Base-by-base conservation (phyloP, 2,888 invertebrate genomes). In the Nemoura dubitans region DNA sequence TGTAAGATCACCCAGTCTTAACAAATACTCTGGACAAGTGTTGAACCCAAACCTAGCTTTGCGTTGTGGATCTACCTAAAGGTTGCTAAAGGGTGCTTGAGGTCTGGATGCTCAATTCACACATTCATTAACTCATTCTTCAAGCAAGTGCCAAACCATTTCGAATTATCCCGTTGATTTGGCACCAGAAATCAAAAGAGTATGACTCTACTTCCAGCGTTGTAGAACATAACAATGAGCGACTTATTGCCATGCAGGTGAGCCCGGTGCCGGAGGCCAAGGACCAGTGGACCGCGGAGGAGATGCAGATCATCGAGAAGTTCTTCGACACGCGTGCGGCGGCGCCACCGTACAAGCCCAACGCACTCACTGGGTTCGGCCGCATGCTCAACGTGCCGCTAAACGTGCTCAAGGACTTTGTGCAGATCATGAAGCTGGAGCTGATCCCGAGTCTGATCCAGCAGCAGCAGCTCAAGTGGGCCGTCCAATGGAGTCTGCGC, bases 301-400 rank as follows among this genome's bases (percentile, higher is more conserved):
- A 98, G 90, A 91, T 98, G 89, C 96, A 96, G 94, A 95, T 97
- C 86, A 94, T 98, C 90, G 98, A 98, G 92, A 96, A 96, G 90
- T 98, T 97, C 93, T 98, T 98, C 92, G 98, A 98, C 91, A 94
- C 95, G 28, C 94, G 97, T 91, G 98, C 97, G 59, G 97, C 96
- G 10, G 95, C 96, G 26, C 96, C 97, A 1, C 98, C 98, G 0
- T 98, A 97, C 92, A 97, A 98, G 90, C 97, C 97, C 0, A 97
- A 97, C 90, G 95, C 97, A 5, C 93, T 98, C 89, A 95, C 95
- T 89, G 97, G 98, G 28, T 98, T 98, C 92, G 95, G 96, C 87
- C 95, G 95, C 87, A 95, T 97, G 91, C 93, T 98, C 90, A 96
- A 96, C 90, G 96, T 97, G 85, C 97, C 98, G 3, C 94, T 94